phyloP scores from a whole-genome alignment of 1,140 invertebrate species.

The Uloborus diversus region DNA sequence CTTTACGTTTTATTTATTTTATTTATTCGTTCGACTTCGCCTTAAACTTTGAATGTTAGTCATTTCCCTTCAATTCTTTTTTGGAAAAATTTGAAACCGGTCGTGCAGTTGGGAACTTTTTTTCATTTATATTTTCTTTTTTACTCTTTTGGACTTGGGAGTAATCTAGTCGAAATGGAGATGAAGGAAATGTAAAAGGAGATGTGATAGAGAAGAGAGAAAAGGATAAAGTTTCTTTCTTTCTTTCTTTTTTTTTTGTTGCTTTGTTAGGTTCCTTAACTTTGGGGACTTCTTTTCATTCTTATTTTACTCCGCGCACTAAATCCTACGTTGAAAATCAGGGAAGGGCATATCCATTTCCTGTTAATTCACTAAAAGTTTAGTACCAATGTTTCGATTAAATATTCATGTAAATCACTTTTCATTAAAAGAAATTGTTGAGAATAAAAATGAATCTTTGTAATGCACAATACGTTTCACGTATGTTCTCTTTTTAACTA shows the following conservation, averaged over 20 bases:
- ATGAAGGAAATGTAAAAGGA: constrained; percentile 51
- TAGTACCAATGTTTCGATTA: too few relatives aligned
- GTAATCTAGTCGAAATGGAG: constrained; percentile 50
- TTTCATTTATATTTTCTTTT: constrained; percentile 9
- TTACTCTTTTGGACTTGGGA: constrained; percentile 13
- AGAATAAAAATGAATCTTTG: too few relatives aligned
- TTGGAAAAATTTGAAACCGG: constrained; percentile 53
- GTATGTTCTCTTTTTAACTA: too few relatives aligned
- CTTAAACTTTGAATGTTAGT: constrained; percentile 54
- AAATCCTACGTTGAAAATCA: too few relatives aligned
- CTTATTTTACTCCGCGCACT: too few relatives aligned
- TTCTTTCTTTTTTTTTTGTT: constrained; percentile 5
- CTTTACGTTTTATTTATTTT: constrained; percentile 33
- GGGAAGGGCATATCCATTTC: too few relatives aligned
- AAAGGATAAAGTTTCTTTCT: neutral
- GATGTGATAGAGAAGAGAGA: constrained; percentile 30
- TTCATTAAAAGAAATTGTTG: too few relatives aligned
- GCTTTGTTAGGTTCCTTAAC: too few relatives aligned
- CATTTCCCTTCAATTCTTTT: constrained; percentile 52
- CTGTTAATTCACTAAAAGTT: too few relatives aligned
- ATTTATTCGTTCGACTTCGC: constrained; percentile 46
- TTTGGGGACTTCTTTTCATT: too few relatives aligned
- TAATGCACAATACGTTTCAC: too few relatives aligned
- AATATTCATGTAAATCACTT: too few relatives aligned
- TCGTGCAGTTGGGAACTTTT: neutral